Conservation (phyloP, 2,888 invertebrate genomes). For the Trichopoda pennipes region DNA sequence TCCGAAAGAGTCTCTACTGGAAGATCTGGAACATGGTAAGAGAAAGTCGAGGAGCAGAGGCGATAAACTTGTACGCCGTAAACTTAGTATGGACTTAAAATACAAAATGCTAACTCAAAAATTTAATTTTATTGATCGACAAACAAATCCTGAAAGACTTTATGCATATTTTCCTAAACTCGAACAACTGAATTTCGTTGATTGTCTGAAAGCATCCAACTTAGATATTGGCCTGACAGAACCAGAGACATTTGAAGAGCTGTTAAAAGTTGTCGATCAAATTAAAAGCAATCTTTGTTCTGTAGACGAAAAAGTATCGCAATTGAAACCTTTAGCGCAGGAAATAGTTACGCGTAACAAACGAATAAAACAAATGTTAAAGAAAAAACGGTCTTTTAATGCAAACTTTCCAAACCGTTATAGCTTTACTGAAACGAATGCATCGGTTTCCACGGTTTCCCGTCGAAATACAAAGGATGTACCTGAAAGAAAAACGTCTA, state of each 20-base stretch:
- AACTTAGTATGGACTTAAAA: background rate
- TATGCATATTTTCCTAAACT: conserved; percentile 71
- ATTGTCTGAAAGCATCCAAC: background rate
- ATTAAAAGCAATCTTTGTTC: conserved; percentile 64
- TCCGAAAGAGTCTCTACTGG: conserved; percentile 68
- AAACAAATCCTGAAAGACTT: conserved; percentile 74
- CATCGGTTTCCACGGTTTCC: background rate
- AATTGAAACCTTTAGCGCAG: conserved; percentile 26
- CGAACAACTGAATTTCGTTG: background rate
- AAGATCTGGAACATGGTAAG: conserved; percentile 39
- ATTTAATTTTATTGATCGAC: conserved; percentile 68
- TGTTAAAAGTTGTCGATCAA: conserved; percentile 63
- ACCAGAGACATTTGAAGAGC: conserved; percentile 69
- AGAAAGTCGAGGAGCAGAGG: conserved; percentile 63
- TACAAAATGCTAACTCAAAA: background rate
- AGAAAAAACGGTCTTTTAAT: background rate
- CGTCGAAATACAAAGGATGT: background rate
- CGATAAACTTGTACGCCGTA: conserved; percentile 59
- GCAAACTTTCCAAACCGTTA: background rate
- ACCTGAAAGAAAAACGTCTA: no score
- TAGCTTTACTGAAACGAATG: no score
- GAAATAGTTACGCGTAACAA: conserved; percentile 38
- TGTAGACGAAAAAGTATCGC: background rate
- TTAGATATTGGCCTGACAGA: conserved; percentile 3
- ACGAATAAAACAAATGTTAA: conserved; percentile 35